Evolutionary conservation across 2,888 invertebrate genomes (phyloP), one percentile per base, ranked within the genome.

Genomic region (Agrotis segetum): DNA sequence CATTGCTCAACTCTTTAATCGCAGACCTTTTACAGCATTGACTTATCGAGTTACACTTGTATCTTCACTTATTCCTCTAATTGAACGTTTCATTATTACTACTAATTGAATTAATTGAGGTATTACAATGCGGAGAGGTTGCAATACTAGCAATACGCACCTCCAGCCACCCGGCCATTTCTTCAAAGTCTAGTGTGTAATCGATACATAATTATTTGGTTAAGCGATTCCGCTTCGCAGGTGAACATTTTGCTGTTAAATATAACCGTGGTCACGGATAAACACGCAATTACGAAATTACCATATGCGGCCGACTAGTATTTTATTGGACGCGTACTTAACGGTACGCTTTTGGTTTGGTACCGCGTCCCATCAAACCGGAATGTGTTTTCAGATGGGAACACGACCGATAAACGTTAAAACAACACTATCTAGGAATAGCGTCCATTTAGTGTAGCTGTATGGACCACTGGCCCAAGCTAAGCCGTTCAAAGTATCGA

Each of bases 211-310:
- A 88, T 90, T 87, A 89, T 89, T 90, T 87, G 82, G 85, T 87
- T 88, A 88, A 90, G 77, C 82, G 84, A 85, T 87, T 88, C 83
- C 81, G 85, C 83, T 81, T 84, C 77, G 79, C 79, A 84, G 77
- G 77, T 79, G 85, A 83, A 80, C 79, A 86, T 88, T 86, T 86
- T 81, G 83, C 87, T 80, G 89, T 82, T 86, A 87, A 88, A 89
- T 87, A 88, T 87, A 88, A 77, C 85, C 83, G 81, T 87, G 88
- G 91, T 89, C 87, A 89, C 88, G 90, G 91, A 90, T 92, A 90
- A 92, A 92, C 91, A 90, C 84, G 91, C 90, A 91, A 93, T 93
- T 94, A 93, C 90, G 82, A 89, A 90, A 94, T 94, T 93, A 92
- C 90, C 93, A 93, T 94, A 94, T 85, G 88, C 86, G 89, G 87